Evolutionary conservation across 2,888 invertebrate species (phyloP).

Genomic region (Mimas tiliae): DNA sequence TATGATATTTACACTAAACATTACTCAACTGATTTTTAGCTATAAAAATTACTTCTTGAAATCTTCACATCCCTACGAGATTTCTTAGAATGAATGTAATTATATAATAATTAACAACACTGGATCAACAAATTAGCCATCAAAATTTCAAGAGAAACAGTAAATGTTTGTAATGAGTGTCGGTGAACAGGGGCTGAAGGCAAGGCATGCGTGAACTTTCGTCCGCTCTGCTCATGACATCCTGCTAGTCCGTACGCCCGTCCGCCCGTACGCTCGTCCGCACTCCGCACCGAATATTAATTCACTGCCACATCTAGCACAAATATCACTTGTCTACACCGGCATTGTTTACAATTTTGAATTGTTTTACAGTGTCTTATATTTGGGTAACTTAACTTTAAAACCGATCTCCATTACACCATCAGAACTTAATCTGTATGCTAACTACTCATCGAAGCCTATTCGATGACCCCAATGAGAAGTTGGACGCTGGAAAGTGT

Average conservation of each 20-base stretch:
- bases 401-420: too few species aligned
- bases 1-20: too few species aligned
- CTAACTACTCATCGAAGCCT: too few species aligned
- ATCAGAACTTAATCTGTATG: too few species aligned
- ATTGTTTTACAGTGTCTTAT: constrained; percentile 24
- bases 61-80: too few species aligned
- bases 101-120: neutral
- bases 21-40: too few species aligned
- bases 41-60: too few species aligned
- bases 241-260: constrained; percentile 1
- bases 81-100: too few species aligned
- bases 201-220: constrained; percentile 73
- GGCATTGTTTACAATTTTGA: constrained; percentile 55
- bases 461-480: too few species aligned
- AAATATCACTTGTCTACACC: constrained; percentile 59
- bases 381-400: too few species aligned
- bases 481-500: too few species aligned
- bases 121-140: neutral
- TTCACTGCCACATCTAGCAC: constrained; percentile 56
- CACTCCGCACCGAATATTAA: constrained; percentile 67
- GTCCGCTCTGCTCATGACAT: constrained; percentile 59
- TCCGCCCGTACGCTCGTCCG: constrained; percentile 23
- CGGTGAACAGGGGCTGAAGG: constrained; percentile 51
- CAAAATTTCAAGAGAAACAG: constrained; percentile 9
- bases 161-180: constrained; percentile 56